Conservation (phyloP, 2,888 invertebrate genomes). For the Agrypnus murinus region DNA sequence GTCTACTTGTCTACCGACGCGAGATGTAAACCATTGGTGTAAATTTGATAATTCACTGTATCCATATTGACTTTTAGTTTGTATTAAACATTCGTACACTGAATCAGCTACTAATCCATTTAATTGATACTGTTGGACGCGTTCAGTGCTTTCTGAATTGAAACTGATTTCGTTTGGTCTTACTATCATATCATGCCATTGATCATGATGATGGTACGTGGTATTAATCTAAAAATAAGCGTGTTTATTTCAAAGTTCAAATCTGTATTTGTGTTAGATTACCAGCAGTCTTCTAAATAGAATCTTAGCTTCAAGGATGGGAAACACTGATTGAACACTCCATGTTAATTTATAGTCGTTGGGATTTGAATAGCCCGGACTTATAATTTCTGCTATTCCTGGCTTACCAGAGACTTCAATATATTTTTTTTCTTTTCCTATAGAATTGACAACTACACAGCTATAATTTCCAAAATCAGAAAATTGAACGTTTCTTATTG, state of each 20-base stretch:
- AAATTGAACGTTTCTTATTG: conserved; percentile 76
- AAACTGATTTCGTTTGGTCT: conserved; percentile 66
- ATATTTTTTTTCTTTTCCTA: conserved; percentile 71
- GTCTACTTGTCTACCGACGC: conserved; percentile 60
- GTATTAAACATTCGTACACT: conserved; percentile 75
- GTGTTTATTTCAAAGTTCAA: too few species aligned
- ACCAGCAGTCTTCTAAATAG: conserved; percentile 78
- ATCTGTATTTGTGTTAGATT: too few species aligned
- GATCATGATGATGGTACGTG: conserved; percentile 72
- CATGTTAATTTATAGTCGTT: conserved; percentile 79
- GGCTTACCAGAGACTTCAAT: conserved; percentile 80
- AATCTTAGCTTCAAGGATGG: conserved; percentile 78
- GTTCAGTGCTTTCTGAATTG: conserved; percentile 67
- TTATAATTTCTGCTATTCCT: conserved; percentile 77
- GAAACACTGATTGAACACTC: conserved; percentile 80
- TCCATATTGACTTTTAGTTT: conserved; percentile 75
- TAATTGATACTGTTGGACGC: conserved; percentile 71
- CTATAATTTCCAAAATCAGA: conserved; percentile 79
- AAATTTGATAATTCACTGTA: conserved; percentile 74
- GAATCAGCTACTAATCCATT: conserved; percentile 73
- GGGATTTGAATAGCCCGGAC: conserved; percentile 76
- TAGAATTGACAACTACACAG: conserved; percentile 68
- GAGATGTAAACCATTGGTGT: conserved; percentile 73
- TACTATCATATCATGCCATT: conserved; percentile 74
- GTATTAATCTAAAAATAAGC: conserved; percentile 70